These are phyloP conservation scores for Mastomys coucha DNA, from an alignment of 2,113 vertebrate genomes.

Conservation along the genomic window DNA sequence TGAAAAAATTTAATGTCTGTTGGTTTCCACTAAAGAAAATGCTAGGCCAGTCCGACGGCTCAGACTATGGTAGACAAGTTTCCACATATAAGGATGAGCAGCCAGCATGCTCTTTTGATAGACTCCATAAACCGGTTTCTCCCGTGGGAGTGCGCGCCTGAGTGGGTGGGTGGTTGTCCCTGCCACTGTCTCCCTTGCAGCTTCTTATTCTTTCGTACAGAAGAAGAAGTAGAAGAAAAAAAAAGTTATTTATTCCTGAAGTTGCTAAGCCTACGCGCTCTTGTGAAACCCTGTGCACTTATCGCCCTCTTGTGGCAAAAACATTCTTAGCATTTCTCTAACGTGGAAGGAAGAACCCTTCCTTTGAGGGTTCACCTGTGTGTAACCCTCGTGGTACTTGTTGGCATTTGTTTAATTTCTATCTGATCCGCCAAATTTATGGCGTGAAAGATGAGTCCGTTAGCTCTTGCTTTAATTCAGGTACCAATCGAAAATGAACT, in stretches of 20 bases:
- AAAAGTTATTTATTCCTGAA: neutral
- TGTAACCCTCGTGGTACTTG: fast-evolving
- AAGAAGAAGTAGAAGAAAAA: neutral
- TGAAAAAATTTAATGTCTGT: neutral
- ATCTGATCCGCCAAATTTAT: neutral
- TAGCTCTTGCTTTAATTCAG: slow-evolving; percentile 19
- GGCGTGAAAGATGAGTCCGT: neutral
- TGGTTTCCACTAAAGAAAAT: neutral
- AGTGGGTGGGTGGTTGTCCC: neutral
- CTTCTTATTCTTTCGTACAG: neutral
- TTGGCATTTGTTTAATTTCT: slow-evolving; percentile 15
- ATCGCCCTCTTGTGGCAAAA: slow-evolving; percentile 78
- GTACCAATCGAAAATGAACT: neutral
- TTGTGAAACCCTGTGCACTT: slow-evolving; percentile 53
- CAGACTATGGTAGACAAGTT: neutral
- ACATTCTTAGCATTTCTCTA: neutral
- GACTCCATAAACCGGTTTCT: neutral
- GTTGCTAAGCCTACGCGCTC: fast-evolving
- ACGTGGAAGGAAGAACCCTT: neutral
- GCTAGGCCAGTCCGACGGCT: neutral
- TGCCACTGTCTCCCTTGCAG: fast-evolving
- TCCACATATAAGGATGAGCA: neutral
- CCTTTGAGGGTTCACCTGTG: neutral
- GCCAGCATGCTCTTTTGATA: neutral
- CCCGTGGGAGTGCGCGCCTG: neutral